Percentiles rank a stretch among this genome's conserved stretches.
Evolutionary conservation across 2,888 invertebrate species (phyloP).

Genomic region (Zygaena filipendulae): DNA sequence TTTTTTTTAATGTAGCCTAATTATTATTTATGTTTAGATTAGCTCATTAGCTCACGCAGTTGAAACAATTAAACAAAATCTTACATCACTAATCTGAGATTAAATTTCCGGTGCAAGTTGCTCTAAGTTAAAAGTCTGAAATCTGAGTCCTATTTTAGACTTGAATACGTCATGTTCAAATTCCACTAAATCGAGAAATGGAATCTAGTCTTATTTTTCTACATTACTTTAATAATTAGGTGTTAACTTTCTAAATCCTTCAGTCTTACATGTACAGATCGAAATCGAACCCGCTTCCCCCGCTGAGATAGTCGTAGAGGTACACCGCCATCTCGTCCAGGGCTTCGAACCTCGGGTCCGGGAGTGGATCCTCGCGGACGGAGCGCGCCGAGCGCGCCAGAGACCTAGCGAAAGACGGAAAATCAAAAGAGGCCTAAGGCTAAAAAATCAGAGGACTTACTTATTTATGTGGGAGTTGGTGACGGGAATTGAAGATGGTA

Average conservation of each 20-base stretch:
- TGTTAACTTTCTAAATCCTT: too few species aligned
- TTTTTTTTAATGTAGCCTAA: too few species aligned
- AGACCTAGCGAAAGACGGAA: conserved; percentile 23
- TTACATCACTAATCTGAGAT: not conserved
- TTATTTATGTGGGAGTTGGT: too few species aligned
- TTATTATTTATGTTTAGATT: not conserved
- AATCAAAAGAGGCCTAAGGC: too few species aligned
- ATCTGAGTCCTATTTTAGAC: too few species aligned
- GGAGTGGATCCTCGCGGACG: conserved; percentile 39
- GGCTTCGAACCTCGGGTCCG: conserved; percentile 53
- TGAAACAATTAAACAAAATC: not conserved
- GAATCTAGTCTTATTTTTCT: too few species aligned
- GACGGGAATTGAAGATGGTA: too few species aligned
- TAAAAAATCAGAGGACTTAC: too few species aligned
- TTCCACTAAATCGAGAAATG: too few species aligned
- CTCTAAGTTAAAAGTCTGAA: too few species aligned
- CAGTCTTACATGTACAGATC: conserved; percentile 49
- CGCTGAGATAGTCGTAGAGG: conserved; percentile 73
- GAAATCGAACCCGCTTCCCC: conserved; percentile 66
- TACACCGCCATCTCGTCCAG: conserved; percentile 69
- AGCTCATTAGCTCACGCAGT: not conserved
- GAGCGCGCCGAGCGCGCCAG: conserved; percentile 64
- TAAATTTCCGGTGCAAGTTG: too few species aligned
- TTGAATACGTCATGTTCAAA: too few species aligned
- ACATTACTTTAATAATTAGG: not conserved